Conservation (phyloP, 2,888 invertebrate genomes). For the Lamproptera curius region DNA sequence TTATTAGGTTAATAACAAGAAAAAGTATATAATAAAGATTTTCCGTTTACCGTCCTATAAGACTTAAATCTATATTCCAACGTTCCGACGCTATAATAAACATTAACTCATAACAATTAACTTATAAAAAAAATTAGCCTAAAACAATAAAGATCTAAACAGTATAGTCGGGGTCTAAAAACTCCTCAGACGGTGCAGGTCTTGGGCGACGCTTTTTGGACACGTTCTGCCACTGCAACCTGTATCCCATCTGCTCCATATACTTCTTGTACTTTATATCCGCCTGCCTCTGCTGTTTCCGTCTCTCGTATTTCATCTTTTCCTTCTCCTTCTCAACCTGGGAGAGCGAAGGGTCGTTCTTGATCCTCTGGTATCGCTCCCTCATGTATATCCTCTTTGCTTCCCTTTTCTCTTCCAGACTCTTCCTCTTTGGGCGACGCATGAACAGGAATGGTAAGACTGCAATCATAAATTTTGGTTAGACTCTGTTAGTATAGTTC, state of each 20-base stretch:
- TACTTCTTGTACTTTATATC: not conserved
- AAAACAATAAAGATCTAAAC: too few relatives aligned
- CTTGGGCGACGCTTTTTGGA: not conserved
- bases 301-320: not conserved
- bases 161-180: too few relatives aligned
- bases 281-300: not conserved
- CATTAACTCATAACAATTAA: too few relatives aligned
- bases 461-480: too few relatives aligned
- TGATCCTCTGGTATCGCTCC: constrained; percentile 4
- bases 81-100: too few relatives aligned
- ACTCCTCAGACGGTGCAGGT: not conserved
- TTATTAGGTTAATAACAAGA: too few relatives aligned
- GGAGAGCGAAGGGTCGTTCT: not conserved
- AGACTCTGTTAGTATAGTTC: too few relatives aligned
- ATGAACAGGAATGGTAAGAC: too few relatives aligned
- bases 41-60: too few relatives aligned
- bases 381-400: constrained; percentile 3
- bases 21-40: too few relatives aligned
- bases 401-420: not conserved
- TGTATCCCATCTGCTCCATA: not conserved
- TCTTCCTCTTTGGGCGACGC: not conserved
- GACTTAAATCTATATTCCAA: too few relatives aligned
- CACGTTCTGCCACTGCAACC: not conserved
- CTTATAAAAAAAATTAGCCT: too few relatives aligned
- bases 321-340: constrained; percentile 1